Conservation (phyloP, 2,797 vertebrate species). For the Leuciscus waleckii region DNA sequence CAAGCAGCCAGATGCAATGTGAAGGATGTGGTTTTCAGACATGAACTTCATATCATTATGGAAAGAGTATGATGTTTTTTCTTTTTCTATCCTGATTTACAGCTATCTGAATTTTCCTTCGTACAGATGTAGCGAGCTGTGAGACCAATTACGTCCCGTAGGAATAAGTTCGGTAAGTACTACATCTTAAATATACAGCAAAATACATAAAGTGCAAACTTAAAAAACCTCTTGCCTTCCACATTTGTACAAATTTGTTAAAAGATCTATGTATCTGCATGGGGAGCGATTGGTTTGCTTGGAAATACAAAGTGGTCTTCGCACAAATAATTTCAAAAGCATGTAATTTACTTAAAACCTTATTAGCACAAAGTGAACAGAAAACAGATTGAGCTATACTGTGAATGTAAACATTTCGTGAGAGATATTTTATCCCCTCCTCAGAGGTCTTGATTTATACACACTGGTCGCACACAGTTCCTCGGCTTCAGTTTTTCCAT, state of each 20-base stretch:
- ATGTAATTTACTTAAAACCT: conserved; percentile 36
- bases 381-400: conserved; percentile 38
- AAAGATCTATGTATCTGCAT: conserved; percentile 38
- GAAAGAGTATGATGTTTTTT: conserved; percentile 51
- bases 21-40: conserved; percentile 62
- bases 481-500: conserved; percentile 63
- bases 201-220: conserved; percentile 23
- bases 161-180: conserved; percentile 26
- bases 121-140: conserved; percentile 39
- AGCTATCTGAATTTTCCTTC: conserved; percentile 41
- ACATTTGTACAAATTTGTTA: conserved; percentile 32
- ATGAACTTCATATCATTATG: conserved; percentile 58
- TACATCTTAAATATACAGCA: neutral
- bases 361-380: conserved; percentile 36
- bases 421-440: conserved; percentile 55
- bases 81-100: conserved; percentile 51
- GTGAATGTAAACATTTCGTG: conserved; percentile 56
- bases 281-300: conserved; percentile 27
- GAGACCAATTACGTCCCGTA: conserved; percentile 38
- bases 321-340: conserved; percentile 24
- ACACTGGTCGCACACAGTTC: conserved; percentile 37
- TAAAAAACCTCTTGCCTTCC: conserved; percentile 36
- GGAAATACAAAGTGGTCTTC: conserved; percentile 38
- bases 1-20: conserved; percentile 56
- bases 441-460: conserved; percentile 51